Evolutionary conservation across 2,113 vertebrate species (phyloP).

Genomic region (human): DNA sequence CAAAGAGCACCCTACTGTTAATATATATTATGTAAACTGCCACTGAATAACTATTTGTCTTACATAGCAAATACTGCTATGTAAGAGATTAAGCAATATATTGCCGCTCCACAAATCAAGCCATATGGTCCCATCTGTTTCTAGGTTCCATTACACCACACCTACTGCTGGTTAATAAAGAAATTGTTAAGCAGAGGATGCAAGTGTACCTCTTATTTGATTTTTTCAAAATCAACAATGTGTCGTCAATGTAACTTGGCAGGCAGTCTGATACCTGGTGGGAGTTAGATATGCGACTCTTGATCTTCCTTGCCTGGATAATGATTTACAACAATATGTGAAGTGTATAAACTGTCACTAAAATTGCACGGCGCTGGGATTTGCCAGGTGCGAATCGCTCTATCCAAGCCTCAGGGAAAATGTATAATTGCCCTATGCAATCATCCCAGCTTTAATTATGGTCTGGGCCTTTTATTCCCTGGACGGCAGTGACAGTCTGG

Average conservation of each 20-base stretch:
- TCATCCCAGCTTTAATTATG: slow-evolving; percentile 9
- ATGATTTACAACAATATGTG: not conserved
- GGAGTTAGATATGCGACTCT: not conserved
- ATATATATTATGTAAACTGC: not conserved
- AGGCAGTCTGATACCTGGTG: not conserved
- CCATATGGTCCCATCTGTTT: slow-evolving; percentile 40
- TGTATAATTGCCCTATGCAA: not conserved
- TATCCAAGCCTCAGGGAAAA: slow-evolving; percentile 3
- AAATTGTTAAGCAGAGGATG: not conserved
- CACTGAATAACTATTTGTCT: slow-evolving; percentile 56
- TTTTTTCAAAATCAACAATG: slow-evolving; percentile 4
- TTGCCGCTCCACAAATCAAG: slow-evolving; percentile 48
- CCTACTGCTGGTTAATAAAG: not conserved
- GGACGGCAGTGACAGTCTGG: not conserved
- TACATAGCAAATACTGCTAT: slow-evolving; percentile 33
- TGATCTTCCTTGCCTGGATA: not conserved
- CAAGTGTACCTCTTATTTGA: not conserved
- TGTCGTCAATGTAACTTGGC: not conserved
- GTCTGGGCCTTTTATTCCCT: not conserved
- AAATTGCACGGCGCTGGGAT: slow-evolving; percentile 4
- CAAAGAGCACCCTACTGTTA: not conserved
- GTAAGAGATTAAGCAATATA: slow-evolving; percentile 63
- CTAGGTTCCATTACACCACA: slow-evolving; percentile 29
- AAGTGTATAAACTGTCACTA: not conserved
- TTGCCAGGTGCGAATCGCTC: not conserved